Evolutionary conservation across 2,797 vertebrate species (phyloP).

Genomic region (Pangasius mekongensis): DNA sequence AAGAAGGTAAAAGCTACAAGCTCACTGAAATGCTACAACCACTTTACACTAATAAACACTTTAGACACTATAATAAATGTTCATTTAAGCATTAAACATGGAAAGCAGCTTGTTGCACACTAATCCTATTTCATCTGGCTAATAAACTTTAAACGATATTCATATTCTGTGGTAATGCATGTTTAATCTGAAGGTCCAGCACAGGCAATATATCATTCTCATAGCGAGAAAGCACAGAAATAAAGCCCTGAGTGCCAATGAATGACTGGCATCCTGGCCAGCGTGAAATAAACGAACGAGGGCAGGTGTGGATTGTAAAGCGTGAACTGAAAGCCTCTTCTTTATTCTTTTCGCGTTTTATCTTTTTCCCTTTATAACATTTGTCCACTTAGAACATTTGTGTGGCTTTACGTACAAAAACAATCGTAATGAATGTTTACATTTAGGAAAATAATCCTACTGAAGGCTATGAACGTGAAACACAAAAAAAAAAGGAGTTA

Average conservation of each 20-base stretch:
- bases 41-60: constrained; percentile 5
- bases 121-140: not conserved
- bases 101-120: not conserved
- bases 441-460: not conserved
- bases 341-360: not conserved
- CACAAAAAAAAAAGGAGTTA: not conserved
- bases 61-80: constrained; percentile 9
- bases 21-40: not conserved
- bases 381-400: not conserved
- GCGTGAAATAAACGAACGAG: not conserved
- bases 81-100: constrained; percentile 1
- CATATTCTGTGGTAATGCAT: not conserved
- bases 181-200: not conserved
- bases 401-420: not conserved
- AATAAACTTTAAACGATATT: not conserved
- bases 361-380: not conserved
- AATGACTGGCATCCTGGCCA: not conserved
- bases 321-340: not conserved
- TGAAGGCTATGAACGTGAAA: not conserved
- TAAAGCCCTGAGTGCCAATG: not conserved
- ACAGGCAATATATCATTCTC: not conserved
- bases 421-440: not conserved
- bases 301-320: not conserved
- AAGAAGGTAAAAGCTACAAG: not conserved
- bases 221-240: not conserved